Conservation (phyloP, 2,113 vertebrate species). For the Salvelinus sp. region DNA sequence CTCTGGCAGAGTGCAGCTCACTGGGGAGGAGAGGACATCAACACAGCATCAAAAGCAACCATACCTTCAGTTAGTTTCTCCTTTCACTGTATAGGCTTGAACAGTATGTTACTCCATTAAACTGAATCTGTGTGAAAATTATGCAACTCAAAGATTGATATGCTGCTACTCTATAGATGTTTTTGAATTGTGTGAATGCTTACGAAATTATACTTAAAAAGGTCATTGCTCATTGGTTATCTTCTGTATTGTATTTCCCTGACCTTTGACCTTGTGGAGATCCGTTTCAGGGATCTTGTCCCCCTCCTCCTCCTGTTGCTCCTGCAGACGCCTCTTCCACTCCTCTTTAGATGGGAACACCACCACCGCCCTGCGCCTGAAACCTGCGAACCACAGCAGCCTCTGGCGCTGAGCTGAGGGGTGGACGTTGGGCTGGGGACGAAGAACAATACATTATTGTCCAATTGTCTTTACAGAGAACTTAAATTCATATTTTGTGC, state of each 20-base stretch:
- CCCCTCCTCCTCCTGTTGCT: constrained; percentile 67
- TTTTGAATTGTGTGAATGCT: neutral
- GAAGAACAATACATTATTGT: neutral
- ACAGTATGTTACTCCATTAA: neutral
- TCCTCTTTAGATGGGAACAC: constrained; percentile 80
- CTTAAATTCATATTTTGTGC: neutral
- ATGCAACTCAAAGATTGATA: neutral
- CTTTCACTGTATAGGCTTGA: no score
- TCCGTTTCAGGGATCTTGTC: constrained; percentile 81
- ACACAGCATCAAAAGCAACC: neutral
- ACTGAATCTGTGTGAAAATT: neutral
- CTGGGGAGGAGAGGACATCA: constrained; percentile 58
- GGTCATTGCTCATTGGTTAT: neutral
- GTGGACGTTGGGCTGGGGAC: constrained; percentile 81
- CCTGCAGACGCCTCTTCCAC: constrained; percentile 79
- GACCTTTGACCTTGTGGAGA: constrained; percentile 89
- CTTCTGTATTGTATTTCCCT: neutral
- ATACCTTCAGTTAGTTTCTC: no score
- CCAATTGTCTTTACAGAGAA: neutral
- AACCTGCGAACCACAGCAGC: constrained; percentile 80
- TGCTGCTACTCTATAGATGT: neutral
- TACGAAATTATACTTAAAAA: no score
- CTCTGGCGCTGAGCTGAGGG: constrained; percentile 85
- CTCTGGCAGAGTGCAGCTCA: constrained; percentile 85
- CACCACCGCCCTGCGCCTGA: constrained; percentile 77